Evolutionary conservation across 2,113 vertebrate species (phyloP), one percentile per base, ranked within the genome.

Genomic region (Archocentrus centrarchus): DNA sequence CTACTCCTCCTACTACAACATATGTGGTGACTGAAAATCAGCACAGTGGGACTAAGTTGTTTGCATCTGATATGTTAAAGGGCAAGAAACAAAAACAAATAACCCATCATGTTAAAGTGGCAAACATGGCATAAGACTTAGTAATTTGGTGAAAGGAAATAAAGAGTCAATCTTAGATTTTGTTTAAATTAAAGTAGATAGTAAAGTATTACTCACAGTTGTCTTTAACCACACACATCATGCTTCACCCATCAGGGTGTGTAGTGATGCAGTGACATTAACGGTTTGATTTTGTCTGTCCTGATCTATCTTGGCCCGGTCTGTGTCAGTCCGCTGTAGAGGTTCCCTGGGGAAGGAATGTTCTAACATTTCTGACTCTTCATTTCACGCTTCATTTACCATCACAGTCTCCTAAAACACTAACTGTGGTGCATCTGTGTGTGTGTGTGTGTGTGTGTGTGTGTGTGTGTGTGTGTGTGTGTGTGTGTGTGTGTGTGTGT

Each of bases 301-400:
- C 89, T 92, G 89, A 92, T 94, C 82, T 87, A 66, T 86, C 90
- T 84, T 77, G 89, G 77, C 89, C 86, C 66, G 86, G 82, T 70
- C 86, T 83, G 90, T 88, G 87, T 93, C 89, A 83, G 89, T 89
- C 84, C 6, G 73, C 86, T 87, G 77, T 68, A 66, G 82, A 91
- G 83, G 64, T 55, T 91, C 92, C 92, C 92, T 68, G 75, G 89
- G 91, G 93, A 93, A 77, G 60, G 85, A 94, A 90, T 88, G 88
- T 93, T 94, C 93, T 79, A 87, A 88, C 89, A 91, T 91, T 87
- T 90, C 93, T 82, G 87, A 90, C 90, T 94, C 92, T 89, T 95
- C 94, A 95, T 94, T 94, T 94, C 93, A 94, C 86, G 75, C 93
- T 93, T 95, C 93, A 95, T 95, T 95, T 90, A 89, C 79, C 91